These are phyloP conservation scores for Campopleginae sp. DNA, from an alignment of 2,888 invertebrate species.

Conservation along the genomic window DNA sequence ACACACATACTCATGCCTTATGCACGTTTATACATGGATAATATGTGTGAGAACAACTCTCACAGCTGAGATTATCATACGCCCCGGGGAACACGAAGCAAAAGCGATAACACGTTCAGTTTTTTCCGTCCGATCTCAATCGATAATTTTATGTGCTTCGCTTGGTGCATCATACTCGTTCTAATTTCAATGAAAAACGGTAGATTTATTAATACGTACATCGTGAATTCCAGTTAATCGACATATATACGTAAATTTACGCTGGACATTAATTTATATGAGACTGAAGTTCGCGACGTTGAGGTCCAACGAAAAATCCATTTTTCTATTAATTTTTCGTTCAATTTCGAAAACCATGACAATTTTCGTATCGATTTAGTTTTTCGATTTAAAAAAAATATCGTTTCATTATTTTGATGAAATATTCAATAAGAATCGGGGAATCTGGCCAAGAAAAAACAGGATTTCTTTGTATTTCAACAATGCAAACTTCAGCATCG, in stretches of 20 bases:
- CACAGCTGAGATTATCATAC: conserved; percentile 74
- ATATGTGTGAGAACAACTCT: conserved; percentile 30
- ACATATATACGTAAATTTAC: background rate
- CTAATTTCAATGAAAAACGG: conserved; percentile 1
- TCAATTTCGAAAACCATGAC: too few relatives aligned
- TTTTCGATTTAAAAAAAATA: too few relatives aligned
- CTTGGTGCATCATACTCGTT: background rate
- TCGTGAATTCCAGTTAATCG: background rate
- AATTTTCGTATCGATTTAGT: too few relatives aligned
- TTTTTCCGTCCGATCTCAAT: conserved; percentile 40
- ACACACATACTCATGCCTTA: background rate
- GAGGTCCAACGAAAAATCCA: too few relatives aligned
- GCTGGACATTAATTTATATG: too few relatives aligned
- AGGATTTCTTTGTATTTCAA: too few relatives aligned
- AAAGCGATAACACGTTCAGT: conserved; percentile 42
- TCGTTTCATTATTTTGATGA: too few relatives aligned
- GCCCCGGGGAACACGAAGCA: conserved; percentile 36
- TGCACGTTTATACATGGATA: conserved; percentile 6
- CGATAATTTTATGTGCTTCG: conserved; percentile 9
- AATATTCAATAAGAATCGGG: too few relatives aligned
- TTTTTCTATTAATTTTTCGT: too few relatives aligned
- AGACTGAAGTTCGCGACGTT: too few relatives aligned
- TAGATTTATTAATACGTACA: background rate
- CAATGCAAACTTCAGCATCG: too few relatives aligned
- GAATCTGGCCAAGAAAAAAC: too few relatives aligned